These are phyloP conservation scores for Carpatolechia fugitivella DNA, from an alignment of 2,888 invertebrate species.

Conservation along the genomic window DNA sequence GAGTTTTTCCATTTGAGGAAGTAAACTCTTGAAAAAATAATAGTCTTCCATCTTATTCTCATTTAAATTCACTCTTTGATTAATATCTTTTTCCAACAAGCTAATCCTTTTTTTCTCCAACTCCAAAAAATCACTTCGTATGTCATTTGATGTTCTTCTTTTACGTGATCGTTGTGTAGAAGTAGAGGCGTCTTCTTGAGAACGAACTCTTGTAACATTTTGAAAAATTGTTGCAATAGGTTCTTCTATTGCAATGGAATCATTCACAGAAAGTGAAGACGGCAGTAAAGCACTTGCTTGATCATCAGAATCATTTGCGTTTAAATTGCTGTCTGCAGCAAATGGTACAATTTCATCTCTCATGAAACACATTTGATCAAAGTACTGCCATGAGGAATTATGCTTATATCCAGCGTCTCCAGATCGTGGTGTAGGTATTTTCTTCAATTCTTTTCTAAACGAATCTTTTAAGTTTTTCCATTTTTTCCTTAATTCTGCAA, in stretches of 20 bases:
- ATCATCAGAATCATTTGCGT: too few relatives aligned
- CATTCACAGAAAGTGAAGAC: too few relatives aligned
- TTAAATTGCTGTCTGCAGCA: too few relatives aligned
- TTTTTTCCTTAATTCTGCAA: conserved; percentile 24
- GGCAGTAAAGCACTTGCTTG: too few relatives aligned
- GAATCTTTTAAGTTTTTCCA: conserved; percentile 27
- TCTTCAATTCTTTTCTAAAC: conserved; percentile 28
- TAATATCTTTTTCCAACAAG: neutral
- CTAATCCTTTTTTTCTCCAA: conserved; percentile 22
- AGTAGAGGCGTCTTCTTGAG: conserved; percentile 3
- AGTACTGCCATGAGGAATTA: too few relatives aligned
- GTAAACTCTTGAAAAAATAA: conserved; percentile 24
- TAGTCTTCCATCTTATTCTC: conserved; percentile 24
- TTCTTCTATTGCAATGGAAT: too few relatives aligned
- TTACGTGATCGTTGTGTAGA: conserved; percentile 25
- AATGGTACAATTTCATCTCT: too few relatives aligned
- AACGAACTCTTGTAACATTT: too few relatives aligned
- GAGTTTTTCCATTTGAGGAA: conserved; percentile 27
- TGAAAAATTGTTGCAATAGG: too few relatives aligned
- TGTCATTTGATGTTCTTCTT: conserved; percentile 25
- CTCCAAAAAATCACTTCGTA: conserved; percentile 27
- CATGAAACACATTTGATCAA: too few relatives aligned
- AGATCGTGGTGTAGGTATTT: neutral
- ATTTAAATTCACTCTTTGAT: too few relatives aligned
- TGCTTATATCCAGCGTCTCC: too few relatives aligned